phyloP scores from a whole-genome alignment of 1,140 invertebrate species.

The Nilaparvata lugens region DNA sequence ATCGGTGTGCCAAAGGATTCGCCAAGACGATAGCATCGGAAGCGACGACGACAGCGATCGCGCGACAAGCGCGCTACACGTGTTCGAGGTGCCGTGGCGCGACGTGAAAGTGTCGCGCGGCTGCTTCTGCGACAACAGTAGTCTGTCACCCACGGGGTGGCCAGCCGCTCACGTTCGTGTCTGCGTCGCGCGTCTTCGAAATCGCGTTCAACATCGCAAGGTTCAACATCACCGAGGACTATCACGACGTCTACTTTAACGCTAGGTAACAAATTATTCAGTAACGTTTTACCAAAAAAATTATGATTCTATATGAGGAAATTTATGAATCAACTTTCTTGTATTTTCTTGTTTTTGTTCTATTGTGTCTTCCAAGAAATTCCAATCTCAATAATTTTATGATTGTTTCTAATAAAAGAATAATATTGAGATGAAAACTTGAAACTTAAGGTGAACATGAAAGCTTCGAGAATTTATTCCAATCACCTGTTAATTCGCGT shows the following conservation, averaged over 20 bases:
- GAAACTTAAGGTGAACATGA: no score
- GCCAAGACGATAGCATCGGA: neutral
- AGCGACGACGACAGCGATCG: slow-evolving; percentile 35
- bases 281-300: no score
- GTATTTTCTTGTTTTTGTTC: no score
- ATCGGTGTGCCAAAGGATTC: slow-evolving; percentile 36
- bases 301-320: no score
- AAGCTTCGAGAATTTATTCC: no score
- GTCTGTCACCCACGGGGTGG: slow-evolving; percentile 52
- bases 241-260: slow-evolving; percentile 68
- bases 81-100: slow-evolving; percentile 53
- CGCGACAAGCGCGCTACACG: slow-evolving; percentile 33
- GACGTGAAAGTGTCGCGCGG: slow-evolving; percentile 44
- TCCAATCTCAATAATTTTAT: no score
- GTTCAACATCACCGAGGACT: slow-evolving; percentile 74
- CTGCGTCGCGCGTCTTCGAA: slow-evolving; percentile 50
- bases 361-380: no score
- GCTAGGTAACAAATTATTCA: slow-evolving; percentile 45
- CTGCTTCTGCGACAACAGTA: slow-evolving; percentile 65
- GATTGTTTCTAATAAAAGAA: no score
- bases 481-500: no score
- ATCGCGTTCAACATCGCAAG: slow-evolving; percentile 56
- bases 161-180: slow-evolving; percentile 52
- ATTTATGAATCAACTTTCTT: no score
- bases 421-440: no score